Conservation (phyloP, 1,140 invertebrate species). For the Drosophila quadrilineata region DNA sequence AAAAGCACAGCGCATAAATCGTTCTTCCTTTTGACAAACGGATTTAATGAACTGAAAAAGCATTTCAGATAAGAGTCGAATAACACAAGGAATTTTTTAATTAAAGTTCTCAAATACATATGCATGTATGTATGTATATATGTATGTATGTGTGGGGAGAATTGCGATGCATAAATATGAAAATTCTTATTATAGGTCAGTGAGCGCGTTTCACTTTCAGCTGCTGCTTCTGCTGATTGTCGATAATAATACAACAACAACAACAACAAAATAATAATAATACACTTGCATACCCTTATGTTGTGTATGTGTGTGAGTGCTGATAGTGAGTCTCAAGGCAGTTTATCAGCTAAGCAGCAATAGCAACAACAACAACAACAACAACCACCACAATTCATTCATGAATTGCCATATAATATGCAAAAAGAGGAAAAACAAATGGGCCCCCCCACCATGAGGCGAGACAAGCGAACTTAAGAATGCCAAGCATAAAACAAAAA, state of each 20-base stretch:
- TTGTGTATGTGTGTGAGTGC: neutral
- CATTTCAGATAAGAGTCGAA: no score
- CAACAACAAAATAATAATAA: slow-evolving; percentile 23
- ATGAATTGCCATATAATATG: slow-evolving; percentile 52
- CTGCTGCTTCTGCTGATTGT: slow-evolving; percentile 27
- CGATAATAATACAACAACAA: slow-evolving; percentile 46
- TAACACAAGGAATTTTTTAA: no score
- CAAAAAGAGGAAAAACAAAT: no score
- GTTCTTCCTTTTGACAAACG: no score
- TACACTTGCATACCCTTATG: neutral
- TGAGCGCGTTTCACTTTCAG: slow-evolving; percentile 72
- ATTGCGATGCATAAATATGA: slow-evolving; percentile 51
- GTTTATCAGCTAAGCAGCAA: slow-evolving; percentile 59
- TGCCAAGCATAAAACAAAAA: slow-evolving; percentile 8
- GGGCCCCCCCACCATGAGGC: slow-evolving; percentile 16
- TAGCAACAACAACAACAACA: slow-evolving; percentile 19
- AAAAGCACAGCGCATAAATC: no score
- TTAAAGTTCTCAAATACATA: neutral
- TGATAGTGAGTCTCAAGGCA: slow-evolving; percentile 61
- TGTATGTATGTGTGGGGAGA: neutral
- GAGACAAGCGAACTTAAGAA: slow-evolving; percentile 8
- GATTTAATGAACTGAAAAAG: no score
- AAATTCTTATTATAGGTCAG: slow-evolving; percentile 76
- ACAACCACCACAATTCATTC: slow-evolving; percentile 55
- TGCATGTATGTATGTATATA: neutral